Evolutionary conservation across 1,140 invertebrate species (phyloP), one percentile per base, ranked within the genome.

Genomic region (Dolichoris vasculosae): DNA sequence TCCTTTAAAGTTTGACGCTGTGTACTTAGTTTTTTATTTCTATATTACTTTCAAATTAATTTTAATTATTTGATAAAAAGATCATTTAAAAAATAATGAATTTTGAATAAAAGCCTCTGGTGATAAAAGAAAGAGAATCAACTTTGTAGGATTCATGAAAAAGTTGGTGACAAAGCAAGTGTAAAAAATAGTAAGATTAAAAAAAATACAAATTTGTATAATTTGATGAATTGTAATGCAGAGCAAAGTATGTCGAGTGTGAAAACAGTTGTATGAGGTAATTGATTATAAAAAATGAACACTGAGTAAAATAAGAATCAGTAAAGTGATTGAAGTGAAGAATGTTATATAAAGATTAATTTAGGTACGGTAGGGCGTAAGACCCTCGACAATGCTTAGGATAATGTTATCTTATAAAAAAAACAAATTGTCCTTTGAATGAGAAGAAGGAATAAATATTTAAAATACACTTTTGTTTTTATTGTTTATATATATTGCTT

Each of bases 331-430:
- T 88, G 88, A 88, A 89, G 89, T 88, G 91, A 92, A 91, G 90
- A 88, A 91, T 93, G 92, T 93, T 93, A 93, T 91, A 93, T 93
- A 93, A 92, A 92, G 87, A 91, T 88, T 93, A 93, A 93, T 93
- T 93, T 93, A 93, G 93, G 91, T 93, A 93, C 89, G 88, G 91
- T 89, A 90, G 92, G 91, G 91, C 87, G 86, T 81, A 82, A 88
- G 85, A 82, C 91, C 92, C 92, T 91, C 90, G 88, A 92, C 92
- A 91, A 92, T 93, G 91, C 91, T 92, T 93, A 93, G 93, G 90
- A 92, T 93, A 93, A 93, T 93, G 92, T 93, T 93, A 93, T 93
- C 92, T 93, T 92, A 93, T 93, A 93, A 92, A 92, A 91, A 92
- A 93, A 93, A 92, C 90, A 93, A 93, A 93, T 93, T 93, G 90